phyloP scores from a whole-genome alignment of 2,113 vertebrate species.

The Aegypius monachus region DNA sequence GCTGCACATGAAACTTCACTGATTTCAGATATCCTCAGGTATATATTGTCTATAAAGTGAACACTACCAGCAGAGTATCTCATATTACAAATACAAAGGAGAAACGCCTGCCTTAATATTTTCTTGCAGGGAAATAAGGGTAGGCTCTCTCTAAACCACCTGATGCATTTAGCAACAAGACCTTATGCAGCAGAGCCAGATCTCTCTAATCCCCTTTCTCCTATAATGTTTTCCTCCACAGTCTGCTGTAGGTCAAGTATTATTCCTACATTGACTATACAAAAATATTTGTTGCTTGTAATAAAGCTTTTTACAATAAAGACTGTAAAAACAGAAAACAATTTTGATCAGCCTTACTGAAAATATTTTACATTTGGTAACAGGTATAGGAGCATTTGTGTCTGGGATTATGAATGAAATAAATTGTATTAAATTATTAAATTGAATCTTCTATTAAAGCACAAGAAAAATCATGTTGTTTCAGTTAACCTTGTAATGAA shows the following conservation, averaged over 20 bases:
- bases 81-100: background rate
- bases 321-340: background rate
- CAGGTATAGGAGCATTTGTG: background rate
- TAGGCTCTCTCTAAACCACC: background rate
- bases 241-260: background rate
- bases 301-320: background rate
- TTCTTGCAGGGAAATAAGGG: background rate
- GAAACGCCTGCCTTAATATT: background rate
- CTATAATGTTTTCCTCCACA: background rate
- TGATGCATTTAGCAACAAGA: background rate
- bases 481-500: conserved; percentile 33
- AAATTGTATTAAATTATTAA: background rate
- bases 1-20: background rate
- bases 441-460: conserved; percentile 10
- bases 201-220: background rate
- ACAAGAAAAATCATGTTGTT: conserved; percentile 20
- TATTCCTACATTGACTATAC: background rate
- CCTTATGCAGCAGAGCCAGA: background rate
- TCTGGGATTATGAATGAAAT: background rate
- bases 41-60: background rate
- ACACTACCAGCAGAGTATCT: background rate
- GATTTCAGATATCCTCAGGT: background rate
- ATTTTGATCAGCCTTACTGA: background rate
- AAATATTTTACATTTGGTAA: background rate
- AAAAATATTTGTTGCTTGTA: background rate